Percentiles rank a stretch among this genome's conserved stretches.
phyloP scores from a whole-genome alignment of 2,888 invertebrate genomes.

The Dusona sp. region DNA sequence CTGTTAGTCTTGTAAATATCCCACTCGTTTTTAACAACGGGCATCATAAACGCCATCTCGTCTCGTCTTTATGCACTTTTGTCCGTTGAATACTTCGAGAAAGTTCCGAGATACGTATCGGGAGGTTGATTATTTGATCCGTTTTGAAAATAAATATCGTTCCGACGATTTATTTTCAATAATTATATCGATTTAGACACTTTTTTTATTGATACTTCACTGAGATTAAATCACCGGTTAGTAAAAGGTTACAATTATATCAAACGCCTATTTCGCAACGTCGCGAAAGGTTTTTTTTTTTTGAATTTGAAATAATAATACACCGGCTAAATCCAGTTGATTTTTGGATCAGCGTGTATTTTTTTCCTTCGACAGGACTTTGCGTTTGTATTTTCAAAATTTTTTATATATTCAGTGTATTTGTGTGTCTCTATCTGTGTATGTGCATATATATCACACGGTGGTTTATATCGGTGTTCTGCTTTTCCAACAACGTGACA shows the following conservation, averaged over 20 bases:
- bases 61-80: conserved; percentile 65
- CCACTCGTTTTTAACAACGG: conserved; percentile 96
- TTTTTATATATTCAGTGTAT: neutral
- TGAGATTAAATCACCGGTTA: neutral
- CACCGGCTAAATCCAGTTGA: neutral
- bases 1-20: conserved; percentile 95
- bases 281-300: neutral
- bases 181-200: neutral
- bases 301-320: neutral
- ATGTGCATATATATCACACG: conserved; percentile 41
- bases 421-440: neutral
- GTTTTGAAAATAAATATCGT: conserved; percentile 4
- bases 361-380: neutral
- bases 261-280: neutral
- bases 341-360: neutral
- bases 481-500: conserved; percentile 73
- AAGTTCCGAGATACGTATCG: conserved; percentile 54
- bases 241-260: neutral
- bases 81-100: conserved; percentile 61
- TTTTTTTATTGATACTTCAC: neutral
- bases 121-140: conserved; percentile 11
- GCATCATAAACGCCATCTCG: conserved; percentile 97
- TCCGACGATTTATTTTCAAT: neutral
- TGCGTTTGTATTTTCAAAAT: neutral
- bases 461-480: conserved; percentile 71